These are phyloP conservation scores for Anas bernieri DNA, from an alignment of 2,797 vertebrate genomes.

Conservation along the genomic window DNA sequence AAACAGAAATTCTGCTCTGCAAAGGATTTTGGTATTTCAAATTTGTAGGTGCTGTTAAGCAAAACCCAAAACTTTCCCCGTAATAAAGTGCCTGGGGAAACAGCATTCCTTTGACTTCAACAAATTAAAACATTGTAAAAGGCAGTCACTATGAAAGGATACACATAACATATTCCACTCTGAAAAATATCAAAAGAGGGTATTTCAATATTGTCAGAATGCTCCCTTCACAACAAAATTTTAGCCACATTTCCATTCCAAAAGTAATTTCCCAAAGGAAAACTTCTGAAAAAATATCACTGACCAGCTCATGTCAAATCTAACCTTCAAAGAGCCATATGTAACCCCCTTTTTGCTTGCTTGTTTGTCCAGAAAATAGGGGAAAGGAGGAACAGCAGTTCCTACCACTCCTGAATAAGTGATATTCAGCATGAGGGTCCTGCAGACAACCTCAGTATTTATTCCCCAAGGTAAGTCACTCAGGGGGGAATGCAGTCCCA, in stretches of 20 bases:
- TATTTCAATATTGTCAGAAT: not conserved
- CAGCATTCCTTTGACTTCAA: not conserved
- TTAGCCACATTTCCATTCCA: not conserved
- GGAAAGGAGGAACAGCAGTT: not conserved
- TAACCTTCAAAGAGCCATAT: not conserved
- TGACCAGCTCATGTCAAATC: not conserved
- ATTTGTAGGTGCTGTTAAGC: not conserved
- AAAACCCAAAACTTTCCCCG: not conserved
- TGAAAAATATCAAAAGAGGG: not conserved
- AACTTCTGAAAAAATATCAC: not conserved
- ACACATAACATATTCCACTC: not conserved
- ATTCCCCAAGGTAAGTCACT: not conserved
- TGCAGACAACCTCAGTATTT: not conserved
- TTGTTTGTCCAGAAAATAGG: not conserved
- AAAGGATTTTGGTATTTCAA: not conserved
- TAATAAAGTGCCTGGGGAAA: not conserved
- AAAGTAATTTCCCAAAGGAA: not conserved
- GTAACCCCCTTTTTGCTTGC: not conserved
- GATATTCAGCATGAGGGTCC: not conserved
- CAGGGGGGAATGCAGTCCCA: rapidly evolving
- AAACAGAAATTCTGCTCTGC: not conserved
- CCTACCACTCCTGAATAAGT: too few species aligned
- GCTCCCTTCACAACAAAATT: not conserved
- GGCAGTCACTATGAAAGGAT: not conserved
- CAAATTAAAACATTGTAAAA: not conserved